A percentile compares a stretch with the other conserved stretches of the same genome.
phyloP scores from a whole-genome alignment of 2,888 invertebrate species.

The Schrankia costaestrigalis region DNA sequence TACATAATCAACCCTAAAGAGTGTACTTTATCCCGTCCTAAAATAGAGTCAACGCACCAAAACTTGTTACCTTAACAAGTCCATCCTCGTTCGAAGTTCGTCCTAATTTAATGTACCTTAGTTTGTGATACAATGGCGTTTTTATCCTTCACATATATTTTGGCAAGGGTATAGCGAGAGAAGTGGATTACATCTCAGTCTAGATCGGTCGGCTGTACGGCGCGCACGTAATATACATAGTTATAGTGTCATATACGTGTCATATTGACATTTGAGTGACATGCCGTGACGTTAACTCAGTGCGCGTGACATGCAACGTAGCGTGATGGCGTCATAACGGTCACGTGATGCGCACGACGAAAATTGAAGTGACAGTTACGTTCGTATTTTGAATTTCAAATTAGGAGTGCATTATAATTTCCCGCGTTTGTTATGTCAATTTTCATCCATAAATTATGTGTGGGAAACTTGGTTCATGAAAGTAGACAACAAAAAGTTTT shows the following conservation, averaged over 20 bases:
- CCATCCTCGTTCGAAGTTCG: constrained; percentile 39
- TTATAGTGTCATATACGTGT: constrained; percentile 31
- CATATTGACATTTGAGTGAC: constrained; percentile 42
- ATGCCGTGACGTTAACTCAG: constrained; percentile 35
- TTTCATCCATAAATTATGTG: background rate
- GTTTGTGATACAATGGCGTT: constrained; percentile 57
- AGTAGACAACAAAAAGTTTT: no score
- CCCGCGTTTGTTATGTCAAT: constrained; percentile 3
- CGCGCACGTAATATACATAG: constrained; percentile 56
- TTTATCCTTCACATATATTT: constrained; percentile 56
- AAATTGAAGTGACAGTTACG: constrained; percentile 34
- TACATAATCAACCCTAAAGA: constrained; percentile 26
- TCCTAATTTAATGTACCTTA: constrained; percentile 53
- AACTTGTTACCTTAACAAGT: constrained; percentile 38
- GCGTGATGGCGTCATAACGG: constrained; percentile 26
- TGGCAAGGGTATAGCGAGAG: constrained; percentile 50
- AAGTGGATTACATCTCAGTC: constrained; percentile 62
- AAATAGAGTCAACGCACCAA: constrained; percentile 28
- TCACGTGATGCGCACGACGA: constrained; percentile 33
- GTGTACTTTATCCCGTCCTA: constrained; percentile 22
- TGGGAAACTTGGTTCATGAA: background rate
- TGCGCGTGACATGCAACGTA: constrained; percentile 29
- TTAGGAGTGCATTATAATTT: constrained; percentile 24
- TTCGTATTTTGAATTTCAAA: constrained; percentile 33
- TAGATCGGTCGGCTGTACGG: constrained; percentile 59